These are phyloP conservation scores for Chloroceryle aenea DNA, from an alignment of 2,113 vertebrate genomes.

Conservation along the genomic window DNA sequence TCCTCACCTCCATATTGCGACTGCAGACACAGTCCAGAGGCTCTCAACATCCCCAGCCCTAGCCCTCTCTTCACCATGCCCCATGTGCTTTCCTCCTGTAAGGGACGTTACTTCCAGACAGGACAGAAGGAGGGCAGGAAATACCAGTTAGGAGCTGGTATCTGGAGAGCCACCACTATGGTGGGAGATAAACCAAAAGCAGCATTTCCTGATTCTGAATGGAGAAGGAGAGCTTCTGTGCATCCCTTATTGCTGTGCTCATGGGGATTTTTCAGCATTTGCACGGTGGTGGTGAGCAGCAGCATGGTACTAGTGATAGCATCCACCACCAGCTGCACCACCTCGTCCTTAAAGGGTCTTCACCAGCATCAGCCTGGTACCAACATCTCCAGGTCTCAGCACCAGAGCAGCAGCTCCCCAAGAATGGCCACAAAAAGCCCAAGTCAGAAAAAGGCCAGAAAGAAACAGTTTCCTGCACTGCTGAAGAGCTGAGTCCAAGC, in stretches of 20 bases:
- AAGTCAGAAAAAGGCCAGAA: background rate
- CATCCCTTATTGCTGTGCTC: background rate
- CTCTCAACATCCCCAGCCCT: accelerated
- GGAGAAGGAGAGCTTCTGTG: background rate
- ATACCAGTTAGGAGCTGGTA: background rate
- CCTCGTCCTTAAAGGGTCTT: background rate
- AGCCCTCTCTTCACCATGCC: background rate
- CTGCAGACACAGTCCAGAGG: background rate
- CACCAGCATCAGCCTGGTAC: background rate
- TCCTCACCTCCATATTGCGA: background rate
- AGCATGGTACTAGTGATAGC: background rate
- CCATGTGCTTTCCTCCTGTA: background rate
- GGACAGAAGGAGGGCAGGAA: background rate
- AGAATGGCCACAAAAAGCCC: background rate
- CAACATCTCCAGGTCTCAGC: background rate
- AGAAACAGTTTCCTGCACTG: background rate
- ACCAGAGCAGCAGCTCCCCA: background rate
- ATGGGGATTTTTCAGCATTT: background rate
- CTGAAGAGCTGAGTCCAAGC: background rate
- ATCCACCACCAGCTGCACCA: background rate
- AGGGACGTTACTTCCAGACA: background rate
- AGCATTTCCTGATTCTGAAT: background rate
- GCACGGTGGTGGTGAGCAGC: accelerated
- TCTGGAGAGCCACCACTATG: background rate
- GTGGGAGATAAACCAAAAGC: background rate